These are phyloP conservation scores for Spinibarbus caldwelli DNA, from an alignment of 2,797 vertebrate genomes.

Conservation along the genomic window DNA sequence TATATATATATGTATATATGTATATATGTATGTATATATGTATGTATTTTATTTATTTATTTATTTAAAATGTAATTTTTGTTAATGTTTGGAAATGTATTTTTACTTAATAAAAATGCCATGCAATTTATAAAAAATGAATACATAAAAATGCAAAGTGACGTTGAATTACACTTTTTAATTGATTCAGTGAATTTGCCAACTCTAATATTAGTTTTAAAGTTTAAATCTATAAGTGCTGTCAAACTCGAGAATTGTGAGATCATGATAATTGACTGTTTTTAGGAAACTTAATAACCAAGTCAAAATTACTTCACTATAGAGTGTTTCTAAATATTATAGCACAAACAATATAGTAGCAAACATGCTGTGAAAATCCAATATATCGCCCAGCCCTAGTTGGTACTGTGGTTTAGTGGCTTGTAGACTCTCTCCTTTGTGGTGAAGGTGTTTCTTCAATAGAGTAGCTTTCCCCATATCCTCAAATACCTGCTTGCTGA, in stretches of 20 bases:
- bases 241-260: background rate
- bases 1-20: too few species aligned
- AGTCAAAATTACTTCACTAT: background rate
- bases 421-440: slow-evolving; percentile 38
- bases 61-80: too few species aligned
- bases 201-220: background rate
- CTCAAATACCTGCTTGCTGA: slow-evolving; percentile 20
- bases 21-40: too few species aligned
- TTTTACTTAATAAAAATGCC: too few species aligned
- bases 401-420: slow-evolving; percentile 15
- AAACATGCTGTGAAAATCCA: background rate
- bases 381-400: background rate
- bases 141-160: too few species aligned
- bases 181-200: too few species aligned
- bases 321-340: background rate
- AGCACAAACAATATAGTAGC: background rate
- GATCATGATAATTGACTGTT: background rate
- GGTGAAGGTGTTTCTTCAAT: slow-evolving; percentile 10
- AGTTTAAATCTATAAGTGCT: background rate
- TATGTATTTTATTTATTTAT: too few species aligned
- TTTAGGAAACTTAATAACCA: background rate
- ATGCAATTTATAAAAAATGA: too few species aligned
- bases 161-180: too few species aligned
- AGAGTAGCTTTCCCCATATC: background rate
- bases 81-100: too few species aligned